phyloP scores from a whole-genome alignment of 2,113 vertebrate genomes.

The Cromileptes altivelis region DNA sequence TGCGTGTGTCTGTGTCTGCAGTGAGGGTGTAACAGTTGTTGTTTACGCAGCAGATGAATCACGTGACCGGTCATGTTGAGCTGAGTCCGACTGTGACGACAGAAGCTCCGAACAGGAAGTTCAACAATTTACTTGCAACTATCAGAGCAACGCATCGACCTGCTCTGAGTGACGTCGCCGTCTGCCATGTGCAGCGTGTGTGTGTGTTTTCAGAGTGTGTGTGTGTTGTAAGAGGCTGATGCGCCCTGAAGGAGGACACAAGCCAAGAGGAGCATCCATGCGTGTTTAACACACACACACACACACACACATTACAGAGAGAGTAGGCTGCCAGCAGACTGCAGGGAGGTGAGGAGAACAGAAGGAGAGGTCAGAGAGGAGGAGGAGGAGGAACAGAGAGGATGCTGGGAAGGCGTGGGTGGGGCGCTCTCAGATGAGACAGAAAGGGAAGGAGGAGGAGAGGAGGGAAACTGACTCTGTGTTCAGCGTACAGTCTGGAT shows the following conservation, averaged over 20 bases:
- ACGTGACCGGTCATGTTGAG: no score
- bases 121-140: no score
- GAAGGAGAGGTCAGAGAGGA: conserved; percentile 60
- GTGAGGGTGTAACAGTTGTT: no score
- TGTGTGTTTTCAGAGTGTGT: not conserved
- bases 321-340: conserved; percentile 46
- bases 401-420: conserved; percentile 62
- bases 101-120: no score
- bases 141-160: no score
- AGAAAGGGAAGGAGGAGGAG: not conserved
- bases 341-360: conserved; percentile 59
- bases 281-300: conserved; percentile 21
- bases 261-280: conserved; percentile 18
- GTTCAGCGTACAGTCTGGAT: not conserved
- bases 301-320: not conserved
- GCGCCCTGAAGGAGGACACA: conserved; percentile 18
- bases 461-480: not conserved
- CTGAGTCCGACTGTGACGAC: no score
- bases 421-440: conserved; percentile 8
- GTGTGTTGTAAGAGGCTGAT: conserved; percentile 18
- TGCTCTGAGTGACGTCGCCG: no score
- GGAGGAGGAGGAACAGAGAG: conserved; percentile 54
- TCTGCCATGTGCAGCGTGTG: not conserved
- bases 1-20: no score
- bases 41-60: no score